These are phyloP conservation scores for Labrus mixtus DNA, from an alignment of 2,113 vertebrate species.

Conservation along the genomic window DNA sequence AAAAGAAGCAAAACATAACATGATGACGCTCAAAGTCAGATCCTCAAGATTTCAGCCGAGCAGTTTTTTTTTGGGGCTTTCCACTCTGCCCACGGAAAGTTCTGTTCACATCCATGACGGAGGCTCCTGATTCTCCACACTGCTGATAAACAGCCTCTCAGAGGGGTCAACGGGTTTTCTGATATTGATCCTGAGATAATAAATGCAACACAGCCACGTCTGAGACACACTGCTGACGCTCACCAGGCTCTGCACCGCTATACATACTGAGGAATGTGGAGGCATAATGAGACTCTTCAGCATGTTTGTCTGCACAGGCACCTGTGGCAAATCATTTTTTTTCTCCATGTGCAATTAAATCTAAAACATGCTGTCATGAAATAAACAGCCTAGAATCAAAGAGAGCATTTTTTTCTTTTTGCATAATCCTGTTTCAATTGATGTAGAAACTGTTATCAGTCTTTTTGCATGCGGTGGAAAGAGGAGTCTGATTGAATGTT, in stretches of 20 bases:
- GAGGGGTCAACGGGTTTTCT: slow-evolving; percentile 63
- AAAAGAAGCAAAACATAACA: background rate
- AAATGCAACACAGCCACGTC: slow-evolving; percentile 28
- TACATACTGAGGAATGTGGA: slow-evolving; percentile 5
- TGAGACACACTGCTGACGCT: slow-evolving; percentile 34
- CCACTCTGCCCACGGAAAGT: slow-evolving; percentile 42
- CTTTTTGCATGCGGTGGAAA: too few species aligned
- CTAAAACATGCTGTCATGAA: background rate
- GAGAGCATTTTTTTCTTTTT: too few species aligned
- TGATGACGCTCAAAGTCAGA: slow-evolving; percentile 17
- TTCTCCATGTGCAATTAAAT: slow-evolving; percentile 1
- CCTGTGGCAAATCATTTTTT: background rate
- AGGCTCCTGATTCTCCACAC: slow-evolving; percentile 17
- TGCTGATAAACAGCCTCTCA: slow-evolving; percentile 64
- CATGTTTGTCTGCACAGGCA: background rate
- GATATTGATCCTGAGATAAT: slow-evolving; percentile 67
- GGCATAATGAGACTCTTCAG: slow-evolving; percentile 16
- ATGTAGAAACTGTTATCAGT: too few species aligned
- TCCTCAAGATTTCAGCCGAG: background rate
- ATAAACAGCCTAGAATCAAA: background rate
- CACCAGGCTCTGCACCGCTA: slow-evolving; percentile 4
- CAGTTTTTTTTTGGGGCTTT: slow-evolving; percentile 51
- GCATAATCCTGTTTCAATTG: too few species aligned
- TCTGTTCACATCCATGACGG: slow-evolving; percentile 29
- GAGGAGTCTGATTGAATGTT: too few species aligned